These are phyloP conservation scores for Dastarcus helophoroides DNA, from an alignment of 2,888 invertebrate genomes.

Conservation along the genomic window DNA sequence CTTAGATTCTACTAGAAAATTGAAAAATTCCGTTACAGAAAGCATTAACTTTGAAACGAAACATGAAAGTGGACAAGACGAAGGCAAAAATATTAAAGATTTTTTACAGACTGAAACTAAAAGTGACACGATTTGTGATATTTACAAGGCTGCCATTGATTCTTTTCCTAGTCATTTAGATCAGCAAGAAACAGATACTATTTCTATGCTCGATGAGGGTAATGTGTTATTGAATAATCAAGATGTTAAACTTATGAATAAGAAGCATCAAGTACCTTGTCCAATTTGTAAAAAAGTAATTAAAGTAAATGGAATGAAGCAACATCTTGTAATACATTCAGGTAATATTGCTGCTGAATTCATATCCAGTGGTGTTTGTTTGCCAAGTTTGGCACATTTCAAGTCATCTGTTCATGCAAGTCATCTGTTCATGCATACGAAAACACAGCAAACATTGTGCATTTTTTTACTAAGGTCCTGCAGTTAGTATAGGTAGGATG, in stretches of 20 bases:
- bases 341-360: slow-evolving; percentile 10
- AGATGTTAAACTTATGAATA: too few species aligned
- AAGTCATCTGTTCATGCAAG: too few species aligned
- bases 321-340: slow-evolving; percentile 24
- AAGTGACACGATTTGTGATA: slow-evolving; percentile 17
- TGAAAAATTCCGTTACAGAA: slow-evolving; percentile 11
- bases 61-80: slow-evolving; percentile 4
- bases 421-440: too few species aligned
- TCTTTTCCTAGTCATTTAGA: slow-evolving; percentile 23
- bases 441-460: too few species aligned
- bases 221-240: too few species aligned
- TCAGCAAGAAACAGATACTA: slow-evolving; percentile 23
- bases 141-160: slow-evolving; percentile 20
- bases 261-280: slow-evolving; percentile 22
- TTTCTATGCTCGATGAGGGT: too few species aligned
- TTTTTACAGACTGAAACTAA: slow-evolving; percentile 8
- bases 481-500: too few species aligned
- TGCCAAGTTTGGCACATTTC: too few species aligned
- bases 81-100: slow-evolving; percentile 7
- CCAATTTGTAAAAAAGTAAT: slow-evolving; percentile 24
- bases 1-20: slow-evolving; percentile 20
- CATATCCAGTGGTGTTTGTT: neutral
- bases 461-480: too few species aligned
- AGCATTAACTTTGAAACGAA: slow-evolving; percentile 6
- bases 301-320: slow-evolving; percentile 23